phyloP scores from a whole-genome alignment of 2,797 vertebrate species.

The Smutsia temminckii region DNA sequence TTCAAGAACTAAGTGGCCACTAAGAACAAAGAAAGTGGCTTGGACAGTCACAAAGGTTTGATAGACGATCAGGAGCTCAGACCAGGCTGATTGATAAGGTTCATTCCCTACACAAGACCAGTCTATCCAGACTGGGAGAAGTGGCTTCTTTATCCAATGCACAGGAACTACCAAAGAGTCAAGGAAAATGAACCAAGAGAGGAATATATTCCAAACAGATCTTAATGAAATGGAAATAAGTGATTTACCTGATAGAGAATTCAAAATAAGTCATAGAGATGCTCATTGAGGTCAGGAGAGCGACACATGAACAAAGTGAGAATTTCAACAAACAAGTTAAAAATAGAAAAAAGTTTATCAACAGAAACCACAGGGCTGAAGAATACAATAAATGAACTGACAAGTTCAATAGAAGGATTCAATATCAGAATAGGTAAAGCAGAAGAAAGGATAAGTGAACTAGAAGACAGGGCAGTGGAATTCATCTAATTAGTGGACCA shows the following conservation, averaged over 20 bases:
- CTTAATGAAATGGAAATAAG: neutral
- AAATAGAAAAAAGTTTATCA: neutral
- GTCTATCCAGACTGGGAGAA: neutral
- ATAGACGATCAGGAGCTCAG: neutral
- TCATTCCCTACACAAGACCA: neutral
- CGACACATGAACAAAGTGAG: neutral
- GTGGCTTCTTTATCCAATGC: neutral
- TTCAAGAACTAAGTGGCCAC: neutral
- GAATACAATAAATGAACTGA: too few relatives aligned
- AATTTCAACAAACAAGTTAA: neutral
- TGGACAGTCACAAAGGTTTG: neutral
- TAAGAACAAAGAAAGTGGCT: neutral
- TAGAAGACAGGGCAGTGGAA: neutral
- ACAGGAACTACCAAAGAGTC: neutral
- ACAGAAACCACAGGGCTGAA: neutral
- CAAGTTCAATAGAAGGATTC: neutral
- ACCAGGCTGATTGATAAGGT: neutral
- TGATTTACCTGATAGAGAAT: neutral
- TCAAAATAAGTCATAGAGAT: neutral
- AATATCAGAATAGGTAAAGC: neutral
- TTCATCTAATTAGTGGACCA: too few relatives aligned
- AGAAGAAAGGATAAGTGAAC: neutral
- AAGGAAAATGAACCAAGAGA: too few relatives aligned
- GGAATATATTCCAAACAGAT: neutral
- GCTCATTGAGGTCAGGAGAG: neutral